These are phyloP conservation scores for Rhea americana DNA, from an alignment of 2,113 vertebrate genomes.

Conservation along the genomic window DNA sequence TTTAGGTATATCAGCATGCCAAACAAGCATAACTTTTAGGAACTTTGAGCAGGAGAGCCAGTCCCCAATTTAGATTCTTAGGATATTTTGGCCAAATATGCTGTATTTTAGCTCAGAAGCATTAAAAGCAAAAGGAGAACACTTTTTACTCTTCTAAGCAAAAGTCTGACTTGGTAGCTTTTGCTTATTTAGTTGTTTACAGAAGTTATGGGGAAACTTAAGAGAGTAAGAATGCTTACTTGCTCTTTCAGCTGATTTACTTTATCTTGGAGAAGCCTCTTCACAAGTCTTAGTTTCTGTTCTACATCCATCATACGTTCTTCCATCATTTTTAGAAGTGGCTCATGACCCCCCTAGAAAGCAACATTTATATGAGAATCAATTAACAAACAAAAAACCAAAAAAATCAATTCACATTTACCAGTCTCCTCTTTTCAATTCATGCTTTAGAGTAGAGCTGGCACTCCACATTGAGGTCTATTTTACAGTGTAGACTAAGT, in stretches of 20 bases:
- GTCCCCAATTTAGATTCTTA: fast-evolving
- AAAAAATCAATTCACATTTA: background rate
- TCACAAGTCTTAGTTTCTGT: slow-evolving; percentile 88
- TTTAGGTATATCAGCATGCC: background rate
- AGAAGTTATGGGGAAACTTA: background rate
- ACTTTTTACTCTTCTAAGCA: background rate
- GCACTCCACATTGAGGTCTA: background rate
- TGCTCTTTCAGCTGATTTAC: slow-evolving; percentile 93
- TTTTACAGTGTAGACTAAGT: background rate
- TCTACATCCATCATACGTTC: slow-evolving; percentile 92
- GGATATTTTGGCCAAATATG: background rate
- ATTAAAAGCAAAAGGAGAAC: background rate
- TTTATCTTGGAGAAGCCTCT: slow-evolving; percentile 92
- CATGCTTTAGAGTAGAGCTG: background rate
- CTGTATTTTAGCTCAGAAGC: background rate
- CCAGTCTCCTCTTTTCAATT: background rate
- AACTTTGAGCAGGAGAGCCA: background rate
- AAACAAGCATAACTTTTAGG: background rate
- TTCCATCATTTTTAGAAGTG: slow-evolving; percentile 86
- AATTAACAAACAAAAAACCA: background rate
- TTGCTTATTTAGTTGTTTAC: background rate
- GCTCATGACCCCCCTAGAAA: slow-evolving; percentile 82
- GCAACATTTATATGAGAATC: slow-evolving; percentile 25
- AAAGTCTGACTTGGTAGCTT: background rate
- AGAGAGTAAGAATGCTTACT: slow-evolving; percentile 71